Percentiles rank a stretch among this genome's conserved stretches.
Conservation (phyloP, 2,888 invertebrate species). For the Lasioglossum oenotherae region DNA sequence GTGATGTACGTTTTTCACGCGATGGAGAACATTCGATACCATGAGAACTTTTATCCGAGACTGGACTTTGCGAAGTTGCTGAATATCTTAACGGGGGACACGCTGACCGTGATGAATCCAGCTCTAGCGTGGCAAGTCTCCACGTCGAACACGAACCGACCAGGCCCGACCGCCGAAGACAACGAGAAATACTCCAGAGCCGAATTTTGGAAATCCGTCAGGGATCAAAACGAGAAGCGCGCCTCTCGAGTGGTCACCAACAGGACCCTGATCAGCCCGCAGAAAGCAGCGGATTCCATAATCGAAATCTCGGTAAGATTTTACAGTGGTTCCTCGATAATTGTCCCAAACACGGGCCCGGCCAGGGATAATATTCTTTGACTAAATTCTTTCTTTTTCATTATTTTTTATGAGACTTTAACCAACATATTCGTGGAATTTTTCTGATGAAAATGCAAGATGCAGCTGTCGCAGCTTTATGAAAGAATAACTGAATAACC, state of each 20-base stretch:
- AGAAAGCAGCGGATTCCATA: conserved; percentile 76
- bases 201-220: conserved; percentile 74
- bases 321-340: too few species aligned
- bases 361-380: too few species aligned
- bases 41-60: conserved; percentile 88
- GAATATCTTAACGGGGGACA: conserved; percentile 86
- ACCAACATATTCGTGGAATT: too few species aligned
- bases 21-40: conserved; percentile 89
- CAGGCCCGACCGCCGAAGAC: not conserved
- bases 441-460: too few species aligned
- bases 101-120: conserved; percentile 79
- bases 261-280: conserved; percentile 74
- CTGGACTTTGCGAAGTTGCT: conserved; percentile 87
- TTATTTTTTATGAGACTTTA: too few species aligned
- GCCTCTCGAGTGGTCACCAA: conserved; percentile 56
- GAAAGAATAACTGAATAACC: too few species aligned
- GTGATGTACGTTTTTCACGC: conserved; percentile 89
- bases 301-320: conserved; percentile 79
- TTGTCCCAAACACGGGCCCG: too few species aligned
- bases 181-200: conserved; percentile 29
- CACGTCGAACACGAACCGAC: not conserved
- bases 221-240: conserved; percentile 34
- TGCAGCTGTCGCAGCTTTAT: too few species aligned
- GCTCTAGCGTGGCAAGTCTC: conserved; percentile 22
- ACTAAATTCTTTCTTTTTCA: too few species aligned